phyloP scores from a whole-genome alignment of 2,113 vertebrate species.

The Tretioscincus oriximinensis region DNA sequence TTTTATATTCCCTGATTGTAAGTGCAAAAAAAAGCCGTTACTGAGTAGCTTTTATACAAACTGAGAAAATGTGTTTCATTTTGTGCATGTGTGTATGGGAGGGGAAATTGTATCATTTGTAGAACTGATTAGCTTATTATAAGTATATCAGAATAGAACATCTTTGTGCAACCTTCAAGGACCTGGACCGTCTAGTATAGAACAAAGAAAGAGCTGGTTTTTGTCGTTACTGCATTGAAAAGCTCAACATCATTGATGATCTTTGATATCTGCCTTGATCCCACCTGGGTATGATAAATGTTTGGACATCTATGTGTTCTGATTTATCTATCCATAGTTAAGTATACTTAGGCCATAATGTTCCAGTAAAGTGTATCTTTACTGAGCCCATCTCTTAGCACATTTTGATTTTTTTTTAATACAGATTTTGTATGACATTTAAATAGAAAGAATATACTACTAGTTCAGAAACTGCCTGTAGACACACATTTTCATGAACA shows the following conservation, averaged over 20 bases:
- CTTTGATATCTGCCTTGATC: background rate
- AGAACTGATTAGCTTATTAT: background rate
- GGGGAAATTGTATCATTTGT: background rate
- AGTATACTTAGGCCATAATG: background rate
- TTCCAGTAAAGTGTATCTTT: background rate
- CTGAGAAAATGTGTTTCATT: no score
- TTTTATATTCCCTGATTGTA: no score
- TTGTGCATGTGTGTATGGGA: no score
- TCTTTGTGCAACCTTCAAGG: background rate
- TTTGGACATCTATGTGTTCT: background rate
- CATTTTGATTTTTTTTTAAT: conserved; percentile 34
- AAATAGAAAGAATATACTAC: conserved; percentile 44
- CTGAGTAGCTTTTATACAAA: background rate
- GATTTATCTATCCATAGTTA: background rate
- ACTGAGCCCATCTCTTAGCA: background rate
- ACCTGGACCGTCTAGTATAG: no score
- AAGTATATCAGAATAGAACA: background rate
- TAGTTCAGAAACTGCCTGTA: conserved; percentile 42
- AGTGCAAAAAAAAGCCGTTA: background rate
- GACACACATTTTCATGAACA: conserved; percentile 44
- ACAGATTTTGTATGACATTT: conserved; percentile 41
- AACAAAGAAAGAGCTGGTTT: no score
- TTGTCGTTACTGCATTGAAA: no score
- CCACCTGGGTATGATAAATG: background rate
- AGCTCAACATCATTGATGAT: no score